A percentile compares a stretch with the other conserved stretches of the same genome.
phyloP scores from a whole-genome alignment of 2,888 invertebrate species.

The Diploptera punctata region DNA sequence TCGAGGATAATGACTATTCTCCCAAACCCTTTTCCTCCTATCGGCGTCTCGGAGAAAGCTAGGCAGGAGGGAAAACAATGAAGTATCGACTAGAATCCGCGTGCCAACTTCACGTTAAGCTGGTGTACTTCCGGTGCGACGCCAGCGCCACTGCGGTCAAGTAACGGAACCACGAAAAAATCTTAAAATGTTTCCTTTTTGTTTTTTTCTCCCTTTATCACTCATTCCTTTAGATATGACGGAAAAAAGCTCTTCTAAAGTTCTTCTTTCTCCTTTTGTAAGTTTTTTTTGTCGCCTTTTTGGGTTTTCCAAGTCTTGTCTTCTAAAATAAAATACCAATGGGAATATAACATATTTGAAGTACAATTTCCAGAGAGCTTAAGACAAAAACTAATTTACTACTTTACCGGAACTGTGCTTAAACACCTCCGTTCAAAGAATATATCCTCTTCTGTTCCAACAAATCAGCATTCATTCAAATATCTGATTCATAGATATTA shows the following conservation, averaged over 20 bases:
- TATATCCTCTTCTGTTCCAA: no score
- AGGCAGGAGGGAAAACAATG: slow-evolving; percentile 30
- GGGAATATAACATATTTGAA: slow-evolving; percentile 34
- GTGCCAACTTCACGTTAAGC: slow-evolving; percentile 37
- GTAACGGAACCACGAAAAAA: slow-evolving; percentile 34
- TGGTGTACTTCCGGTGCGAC: slow-evolving; percentile 33
- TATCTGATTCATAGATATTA: no score
- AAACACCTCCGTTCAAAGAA: not conserved
- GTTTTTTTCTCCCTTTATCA: slow-evolving; percentile 24
- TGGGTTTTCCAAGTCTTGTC: not conserved
- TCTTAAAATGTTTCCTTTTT: slow-evolving; percentile 34
- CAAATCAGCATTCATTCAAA: no score
- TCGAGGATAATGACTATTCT: slow-evolving; percentile 21
- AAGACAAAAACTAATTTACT: slow-evolving; percentile 3
- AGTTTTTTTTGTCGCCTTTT: not conserved
- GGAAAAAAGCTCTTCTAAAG: not conserved
- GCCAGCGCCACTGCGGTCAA: slow-evolving; percentile 39
- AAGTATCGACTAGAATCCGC: slow-evolving; percentile 33
- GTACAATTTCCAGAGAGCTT: slow-evolving; percentile 30
- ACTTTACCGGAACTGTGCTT: not conserved
- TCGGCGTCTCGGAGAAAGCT: slow-evolving; percentile 18
- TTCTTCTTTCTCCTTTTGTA: not conserved
- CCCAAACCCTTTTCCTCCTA: slow-evolving; percentile 1
- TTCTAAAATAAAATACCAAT: slow-evolving; percentile 4
- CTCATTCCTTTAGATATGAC: slow-evolving; percentile 14